Evolutionary conservation across 1,140 invertebrate species (phyloP).

Genomic region (Papilio aristodemus): DNA sequence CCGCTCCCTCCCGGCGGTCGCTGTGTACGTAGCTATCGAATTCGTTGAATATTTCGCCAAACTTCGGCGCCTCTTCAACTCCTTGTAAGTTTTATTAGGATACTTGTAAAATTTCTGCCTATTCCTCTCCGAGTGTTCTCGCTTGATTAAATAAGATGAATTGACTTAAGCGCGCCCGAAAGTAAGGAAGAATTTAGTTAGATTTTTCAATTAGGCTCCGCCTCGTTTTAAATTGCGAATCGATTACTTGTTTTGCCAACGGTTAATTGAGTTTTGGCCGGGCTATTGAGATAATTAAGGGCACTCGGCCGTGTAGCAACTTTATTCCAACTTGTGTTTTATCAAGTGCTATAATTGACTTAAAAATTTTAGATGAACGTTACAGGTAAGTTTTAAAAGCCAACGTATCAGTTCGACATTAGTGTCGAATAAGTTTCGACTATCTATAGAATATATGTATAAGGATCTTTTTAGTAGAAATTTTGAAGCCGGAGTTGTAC

Average conservation of each 20-base stretch:
- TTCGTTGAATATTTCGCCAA: slow-evolving; percentile 69
- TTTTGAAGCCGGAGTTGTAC: too few species aligned
- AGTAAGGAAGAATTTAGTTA: slow-evolving; percentile 51
- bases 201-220: slow-evolving; percentile 59
- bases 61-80: slow-evolving; percentile 60
- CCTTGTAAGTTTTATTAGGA: slow-evolving; percentile 76
- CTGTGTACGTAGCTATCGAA: slow-evolving; percentile 47
- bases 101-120: slow-evolving; percentile 77
- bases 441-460: too few species aligned
- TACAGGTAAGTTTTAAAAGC: background rate
- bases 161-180: slow-evolving; percentile 64
- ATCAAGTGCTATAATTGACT: slow-evolving; percentile 8
- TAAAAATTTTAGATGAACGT: background rate
- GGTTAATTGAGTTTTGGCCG: slow-evolving; percentile 53
- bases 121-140: slow-evolving; percentile 68
- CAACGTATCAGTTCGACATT: too few species aligned
- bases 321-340: slow-evolving; percentile 18
- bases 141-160: slow-evolving; percentile 77
- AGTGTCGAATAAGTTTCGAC: too few species aligned
- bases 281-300: slow-evolving; percentile 55
- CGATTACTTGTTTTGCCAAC: slow-evolving; percentile 54
- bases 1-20: slow-evolving; percentile 17
- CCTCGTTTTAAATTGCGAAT: slow-evolving; percentile 44
- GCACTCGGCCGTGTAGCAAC: slow-evolving; percentile 34
- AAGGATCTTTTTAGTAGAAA: too few species aligned